Percentiles rank a stretch among this genome's conserved stretches.
Evolutionary conservation across 2,113 vertebrate genomes (phyloP).

Genomic region (Gallinago media): DNA sequence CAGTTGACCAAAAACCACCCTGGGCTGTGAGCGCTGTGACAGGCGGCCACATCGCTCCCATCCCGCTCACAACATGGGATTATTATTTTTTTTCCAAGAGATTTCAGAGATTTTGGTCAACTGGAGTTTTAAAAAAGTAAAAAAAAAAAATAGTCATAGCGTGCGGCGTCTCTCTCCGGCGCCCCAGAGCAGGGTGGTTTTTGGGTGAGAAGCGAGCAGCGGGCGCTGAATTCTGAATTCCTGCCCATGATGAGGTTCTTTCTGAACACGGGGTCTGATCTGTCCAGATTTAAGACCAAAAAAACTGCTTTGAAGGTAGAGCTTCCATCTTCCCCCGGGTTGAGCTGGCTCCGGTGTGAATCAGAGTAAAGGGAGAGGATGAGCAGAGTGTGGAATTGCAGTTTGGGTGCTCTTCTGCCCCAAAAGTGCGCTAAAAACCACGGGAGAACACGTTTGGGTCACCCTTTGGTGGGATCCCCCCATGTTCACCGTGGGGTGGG

Average conservation of each 20-base stretch:
- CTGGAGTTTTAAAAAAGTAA: background rate
- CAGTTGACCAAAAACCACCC: background rate
- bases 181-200: background rate
- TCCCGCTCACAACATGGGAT: too few relatives aligned
- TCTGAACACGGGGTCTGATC: background rate
- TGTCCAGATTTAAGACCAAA: background rate
- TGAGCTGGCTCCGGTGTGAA: background rate
- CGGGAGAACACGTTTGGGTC: background rate
- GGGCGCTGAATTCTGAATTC: fast-evolving
- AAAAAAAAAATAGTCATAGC: background rate
- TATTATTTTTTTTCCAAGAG: background rate
- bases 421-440: background rate
- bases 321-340: fast-evolving
- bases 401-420: background rate
- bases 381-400: background rate
- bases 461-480: fast-evolving
- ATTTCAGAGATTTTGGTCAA: background rate
- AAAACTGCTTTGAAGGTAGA: background rate
- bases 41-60: background rate
- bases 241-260: background rate
- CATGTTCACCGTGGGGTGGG: background rate
- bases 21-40: background rate
- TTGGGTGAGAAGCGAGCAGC: background rate
- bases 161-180: background rate
- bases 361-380: background rate